These are phyloP conservation scores for Anisognathus igniventris DNA, from an alignment of 2,797 vertebrate genomes.

Conservation along the genomic window DNA sequence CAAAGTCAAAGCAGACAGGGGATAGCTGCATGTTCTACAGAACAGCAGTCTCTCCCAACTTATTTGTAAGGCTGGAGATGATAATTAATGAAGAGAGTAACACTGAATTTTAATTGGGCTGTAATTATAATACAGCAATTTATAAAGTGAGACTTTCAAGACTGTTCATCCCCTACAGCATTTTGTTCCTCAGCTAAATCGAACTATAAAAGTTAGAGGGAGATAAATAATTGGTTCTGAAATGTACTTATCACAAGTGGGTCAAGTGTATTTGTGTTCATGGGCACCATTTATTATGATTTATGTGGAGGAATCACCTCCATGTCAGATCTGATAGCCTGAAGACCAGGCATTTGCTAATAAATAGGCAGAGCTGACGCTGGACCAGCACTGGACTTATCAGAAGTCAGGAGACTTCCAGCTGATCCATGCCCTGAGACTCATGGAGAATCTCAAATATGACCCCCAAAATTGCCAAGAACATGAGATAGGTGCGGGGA, in stretches of 20 bases:
- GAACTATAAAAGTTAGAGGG: not conserved
- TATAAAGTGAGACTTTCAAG: conserved; percentile 22
- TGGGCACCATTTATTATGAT: not conserved
- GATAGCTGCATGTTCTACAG: not conserved
- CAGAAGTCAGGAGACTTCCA: not conserved
- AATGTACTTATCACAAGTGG: not conserved
- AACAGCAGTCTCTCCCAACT: not conserved
- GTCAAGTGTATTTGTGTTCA: not conserved
- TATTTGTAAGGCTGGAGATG: conserved; percentile 29
- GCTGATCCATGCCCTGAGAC: not conserved
- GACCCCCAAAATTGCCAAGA: not conserved
- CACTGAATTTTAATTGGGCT: conserved; percentile 49
- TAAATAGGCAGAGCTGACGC: not conserved
- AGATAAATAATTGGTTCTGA: conserved; percentile 34
- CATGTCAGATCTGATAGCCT: not conserved
- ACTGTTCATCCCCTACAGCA: not conserved
- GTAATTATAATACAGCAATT: conserved; percentile 36
- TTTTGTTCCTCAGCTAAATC: conserved; percentile 13
- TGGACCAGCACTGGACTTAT: not conserved
- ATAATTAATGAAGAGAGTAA: conserved; percentile 50
- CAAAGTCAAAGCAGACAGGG: not conserved
- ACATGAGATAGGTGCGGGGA: not conserved
- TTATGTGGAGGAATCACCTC: not conserved
- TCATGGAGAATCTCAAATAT: not conserved
- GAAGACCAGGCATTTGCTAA: not conserved